Percentiles rank a stretch among this genome's conserved stretches.
Evolutionary conservation across 2,797 vertebrate species (phyloP).

Genomic region (Acrossocheilus fasciatus): DNA sequence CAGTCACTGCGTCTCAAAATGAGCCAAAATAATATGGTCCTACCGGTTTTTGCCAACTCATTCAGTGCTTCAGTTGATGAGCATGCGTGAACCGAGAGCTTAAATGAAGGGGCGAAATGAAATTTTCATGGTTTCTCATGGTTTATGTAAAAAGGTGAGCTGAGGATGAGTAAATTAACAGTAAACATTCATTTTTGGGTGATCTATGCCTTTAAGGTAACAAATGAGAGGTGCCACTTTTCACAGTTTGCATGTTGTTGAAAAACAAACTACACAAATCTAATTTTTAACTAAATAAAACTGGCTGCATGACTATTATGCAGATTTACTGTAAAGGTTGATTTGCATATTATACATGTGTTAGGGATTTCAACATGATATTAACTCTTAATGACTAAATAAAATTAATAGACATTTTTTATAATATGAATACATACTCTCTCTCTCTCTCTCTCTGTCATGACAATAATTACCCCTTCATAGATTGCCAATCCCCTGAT

Average conservation of each 20-base stretch:
- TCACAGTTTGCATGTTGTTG: neutral
- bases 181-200: too few relatives aligned
- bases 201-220: neutral
- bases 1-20: neutral
- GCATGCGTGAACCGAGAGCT: neutral
- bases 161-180: neutral
- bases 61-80: neutral
- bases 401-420: neutral
- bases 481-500: neutral
- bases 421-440: neutral
- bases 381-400: too few relatives aligned
- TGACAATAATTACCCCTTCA: neutral
- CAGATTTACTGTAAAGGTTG: neutral
- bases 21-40: neutral
- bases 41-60: neutral
- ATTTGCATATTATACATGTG: neutral
- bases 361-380: neutral
- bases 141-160: neutral
- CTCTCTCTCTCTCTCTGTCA: neutral
- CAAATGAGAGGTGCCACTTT: neutral
- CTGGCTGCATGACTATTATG: neutral
- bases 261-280: neutral
- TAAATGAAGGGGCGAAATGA: neutral
- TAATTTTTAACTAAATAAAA: neutral
- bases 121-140: neutral